Conservation (phyloP, 2,888 invertebrate species). For the Resseliella maxima region DNA sequence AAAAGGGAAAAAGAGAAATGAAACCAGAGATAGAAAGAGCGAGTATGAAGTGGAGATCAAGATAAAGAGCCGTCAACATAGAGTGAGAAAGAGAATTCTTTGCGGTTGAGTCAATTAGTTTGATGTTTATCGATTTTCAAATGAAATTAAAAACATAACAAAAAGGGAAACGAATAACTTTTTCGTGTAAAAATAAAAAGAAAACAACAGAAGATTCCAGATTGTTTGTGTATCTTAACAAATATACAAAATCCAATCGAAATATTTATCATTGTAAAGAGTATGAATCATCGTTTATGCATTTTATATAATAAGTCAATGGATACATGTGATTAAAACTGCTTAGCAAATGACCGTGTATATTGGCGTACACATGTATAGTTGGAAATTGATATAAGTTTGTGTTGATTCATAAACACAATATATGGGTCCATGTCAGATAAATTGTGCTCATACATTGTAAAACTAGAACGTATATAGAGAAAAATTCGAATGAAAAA, state of each 20-base stretch:
- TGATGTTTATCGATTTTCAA: conserved; percentile 24
- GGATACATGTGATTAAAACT: not conserved
- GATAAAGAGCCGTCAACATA: no score
- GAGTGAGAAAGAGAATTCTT: not conserved
- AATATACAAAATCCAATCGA: not conserved
- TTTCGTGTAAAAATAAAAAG: no score
- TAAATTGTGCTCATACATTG: not conserved
- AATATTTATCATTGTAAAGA: not conserved
- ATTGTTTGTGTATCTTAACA: no score
- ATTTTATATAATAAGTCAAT: conserved; percentile 8
- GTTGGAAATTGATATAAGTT: not conserved
- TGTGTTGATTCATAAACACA: not conserved
- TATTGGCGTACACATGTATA: not conserved
- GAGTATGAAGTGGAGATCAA: no score
- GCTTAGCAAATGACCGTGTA: not conserved
- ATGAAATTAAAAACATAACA: not conserved
- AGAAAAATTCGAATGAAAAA: no score
- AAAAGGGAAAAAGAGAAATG: no score
- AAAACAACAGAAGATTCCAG: no score
- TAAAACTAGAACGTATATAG: no score
- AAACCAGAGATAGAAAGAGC: no score
- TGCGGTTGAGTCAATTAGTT: not conserved
- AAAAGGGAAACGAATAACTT: not conserved
- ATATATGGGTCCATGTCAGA: conserved; percentile 16
- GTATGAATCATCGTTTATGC: conserved; percentile 6